Evolutionary conservation across 2,113 vertebrate species (phyloP), one percentile per base, ranked within the genome.

Genomic region (Corydoras maculifer): DNA sequence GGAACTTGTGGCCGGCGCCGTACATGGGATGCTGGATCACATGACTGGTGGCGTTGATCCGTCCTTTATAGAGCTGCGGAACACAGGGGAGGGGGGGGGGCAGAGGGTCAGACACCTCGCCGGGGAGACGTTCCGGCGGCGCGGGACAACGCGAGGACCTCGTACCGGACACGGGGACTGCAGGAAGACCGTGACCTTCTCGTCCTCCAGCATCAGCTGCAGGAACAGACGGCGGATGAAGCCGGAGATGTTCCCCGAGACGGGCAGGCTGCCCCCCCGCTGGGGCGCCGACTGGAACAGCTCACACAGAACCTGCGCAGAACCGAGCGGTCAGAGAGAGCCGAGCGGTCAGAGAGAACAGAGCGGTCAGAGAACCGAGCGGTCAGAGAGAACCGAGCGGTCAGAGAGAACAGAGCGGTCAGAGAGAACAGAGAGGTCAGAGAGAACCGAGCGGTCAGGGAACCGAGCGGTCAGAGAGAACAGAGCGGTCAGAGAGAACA

Each of bases 1-100:
- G 95, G 78, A 96, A 99, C 74, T 96, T 99, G 88, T 99, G 97
- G n/a, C 97, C 97, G 29, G 97, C 95, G 81, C 97, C 97, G 8
- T 97, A 99, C 94, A 97, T 97, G 68, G 97, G 96, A 85, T 99
- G 97, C 78, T 99, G 97, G 84, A 99, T 98, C 80, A 99, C 91
- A 25, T 99, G 97, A 83, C 97, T 99, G 61, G 96, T 99, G 68
- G 97, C 97, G 82, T 99, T 99, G 82, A 99, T 98, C 85, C 97
- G 93, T 75, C 97, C 97, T 87, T 99, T 99, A 82, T 99, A 99
- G 1, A 99, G 80, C 97, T 99, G 77, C 81, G 51, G 6, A n/a
- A 61, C 10, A 9, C 14, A 57, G 35, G 31, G 59, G 12, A 0
- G 12, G 51, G 18, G 18, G 18, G 18, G 18, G 18, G 18, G 2